Evolutionary conservation across 2,888 invertebrate species (phyloP), one percentile per base, ranked within the genome.

Genomic region (Nymphalis urticae): DNA sequence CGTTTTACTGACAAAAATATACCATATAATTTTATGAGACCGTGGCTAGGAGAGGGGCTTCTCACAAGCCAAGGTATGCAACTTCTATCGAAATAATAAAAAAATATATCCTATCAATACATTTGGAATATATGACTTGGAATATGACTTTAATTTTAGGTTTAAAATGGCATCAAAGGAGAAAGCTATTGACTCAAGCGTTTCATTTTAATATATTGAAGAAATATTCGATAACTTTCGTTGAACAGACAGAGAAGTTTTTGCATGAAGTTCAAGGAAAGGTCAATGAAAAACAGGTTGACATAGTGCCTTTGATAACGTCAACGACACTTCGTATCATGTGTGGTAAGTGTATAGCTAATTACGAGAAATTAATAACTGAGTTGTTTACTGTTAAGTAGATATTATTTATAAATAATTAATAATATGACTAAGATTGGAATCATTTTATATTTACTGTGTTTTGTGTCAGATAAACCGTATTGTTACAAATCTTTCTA

Each of bases 231-330:
- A 72, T 70, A 4, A 84, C 82, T 1, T 88, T 93, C 70, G 80
- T 76, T 60, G 84, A 86, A 59, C 85, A 88, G 62, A 83, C 87
- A 13, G 76, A 81, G 19, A 70, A 76, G 27, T 75, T 90, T 2
- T 71, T 84, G 5, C 62, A 74, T 6, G 76, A 71, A n/a, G 66
- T 87, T 13, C 66, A 79, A 24, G 67, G 48, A 10, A 70, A 74
- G 59, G 62, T 62, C 16, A 58, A 47, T 10, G 65, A 72, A 0
- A 17, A 53, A 17, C 47, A 70, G 48, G 66, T 89, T 1, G 85
- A 94, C 73, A 78, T 95, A 3, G 82, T 88, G 66, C 90, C 92
- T 0, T 81, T 93, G 50, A 81, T 94, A 9, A 90, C 92, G 13
- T 85, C 87, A 32, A 71, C 76, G 4, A 80, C 82, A 5, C 68